Evolutionary conservation across 2,888 invertebrate genomes (phyloP), one percentile per base, ranked within the genome.

Genomic region (Cryptus viduatorius): DNA sequence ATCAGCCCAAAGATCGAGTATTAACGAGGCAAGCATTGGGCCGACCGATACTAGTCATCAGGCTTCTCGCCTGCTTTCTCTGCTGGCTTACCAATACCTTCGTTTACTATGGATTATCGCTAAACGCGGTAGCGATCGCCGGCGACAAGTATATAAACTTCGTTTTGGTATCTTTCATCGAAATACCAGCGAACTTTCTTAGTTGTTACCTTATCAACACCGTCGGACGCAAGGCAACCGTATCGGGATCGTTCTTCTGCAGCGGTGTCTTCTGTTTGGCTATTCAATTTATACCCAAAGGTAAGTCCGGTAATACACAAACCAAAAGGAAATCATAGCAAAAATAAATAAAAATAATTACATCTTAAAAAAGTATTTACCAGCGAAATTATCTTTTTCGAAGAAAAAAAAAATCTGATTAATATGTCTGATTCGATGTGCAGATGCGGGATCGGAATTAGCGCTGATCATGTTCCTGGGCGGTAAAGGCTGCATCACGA

Each of bases 31-130:
- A 95, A 90, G 95, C 96, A 42, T 90, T 96, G 14, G 94, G 92
- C 78, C 95, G 96, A 0, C 94, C 92, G 61, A 94, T 94, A 24
- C 90, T 96, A 14, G 91, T 96, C 83, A 89, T 94, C 0, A 94
- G 96, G 48, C 93, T 96, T 64, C 87, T 95, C 1, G 96, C 96
- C 72, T 97, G 97, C 86, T 96, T 96, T n/a, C 95, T 97, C 88
- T 97, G 97, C 94, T 97, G 97, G 97, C 95, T 97, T 16, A 96
- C 97, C 0, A 96, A 96, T 89, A 96, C 97, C 0, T 96, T 97
- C 86, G 96, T 97, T 24, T 98, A 97, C 92, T 97, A 97, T 90
- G 98, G 98, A 0, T 93, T 98, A 53, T 97, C 97, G 0, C 94
- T 98, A 76, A 97, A 97, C 93, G 96, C 97, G 0, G 97, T 97